These are phyloP conservation scores for Barypeithes pellucidus DNA, from an alignment of 2,888 invertebrate species.

Conservation along the genomic window DNA sequence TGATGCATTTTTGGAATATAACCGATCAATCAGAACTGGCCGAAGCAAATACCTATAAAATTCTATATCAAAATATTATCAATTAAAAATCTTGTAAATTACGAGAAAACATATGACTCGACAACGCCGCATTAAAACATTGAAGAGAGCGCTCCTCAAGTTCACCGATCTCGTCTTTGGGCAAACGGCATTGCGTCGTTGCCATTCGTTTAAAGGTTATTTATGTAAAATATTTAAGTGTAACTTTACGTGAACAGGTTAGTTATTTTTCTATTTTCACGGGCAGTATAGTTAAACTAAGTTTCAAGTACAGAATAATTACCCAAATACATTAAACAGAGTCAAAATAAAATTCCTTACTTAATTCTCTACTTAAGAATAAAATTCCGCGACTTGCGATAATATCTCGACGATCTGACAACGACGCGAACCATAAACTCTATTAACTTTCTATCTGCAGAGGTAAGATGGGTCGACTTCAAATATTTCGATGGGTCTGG, in stretches of 20 bases:
- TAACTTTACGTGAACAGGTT: too few relatives aligned
- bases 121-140: conserved; percentile 28
- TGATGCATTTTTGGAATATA: too few relatives aligned
- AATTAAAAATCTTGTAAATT: neutral
- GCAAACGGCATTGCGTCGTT: conserved; percentile 42
- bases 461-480: conserved; percentile 46
- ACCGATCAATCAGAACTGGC: too few relatives aligned
- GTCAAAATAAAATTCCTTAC: too few relatives aligned
- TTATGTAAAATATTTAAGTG: conserved; percentile 3
- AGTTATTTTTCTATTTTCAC: too few relatives aligned
- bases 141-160: conserved; percentile 47
- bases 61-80: too few relatives aligned
- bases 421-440: conserved; percentile 35
- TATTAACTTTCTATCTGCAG: conserved; percentile 51
- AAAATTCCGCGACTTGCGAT: neutral
- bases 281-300: too few relatives aligned
- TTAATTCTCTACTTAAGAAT: too few relatives aligned
- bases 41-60: too few relatives aligned
- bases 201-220: conserved; percentile 19
- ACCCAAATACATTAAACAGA: too few relatives aligned
- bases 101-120: neutral
- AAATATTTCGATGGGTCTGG: conserved; percentile 48
- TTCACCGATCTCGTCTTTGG: conserved; percentile 54
- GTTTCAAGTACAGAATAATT: too few relatives aligned
- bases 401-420: conserved; percentile 22